These are phyloP conservation scores for Carabus problematicus DNA, from an alignment of 2,888 invertebrate genomes.

Conservation along the genomic window DNA sequence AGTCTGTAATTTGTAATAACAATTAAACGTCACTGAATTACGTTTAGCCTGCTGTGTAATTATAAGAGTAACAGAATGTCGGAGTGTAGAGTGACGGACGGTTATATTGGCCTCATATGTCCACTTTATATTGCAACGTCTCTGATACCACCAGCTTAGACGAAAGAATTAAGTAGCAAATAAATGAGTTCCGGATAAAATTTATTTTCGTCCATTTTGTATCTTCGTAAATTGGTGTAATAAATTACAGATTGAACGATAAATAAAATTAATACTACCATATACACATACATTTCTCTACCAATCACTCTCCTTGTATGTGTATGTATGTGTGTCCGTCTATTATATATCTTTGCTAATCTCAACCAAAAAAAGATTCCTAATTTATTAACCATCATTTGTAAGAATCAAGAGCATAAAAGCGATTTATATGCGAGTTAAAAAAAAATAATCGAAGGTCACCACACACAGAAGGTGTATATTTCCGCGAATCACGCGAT, in stretches of 20 bases:
- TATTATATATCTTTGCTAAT: no score
- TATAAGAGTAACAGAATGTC: no score
- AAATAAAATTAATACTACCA: slow-evolving; percentile 28
- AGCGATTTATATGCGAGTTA: no score
- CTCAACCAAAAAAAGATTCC: no score
- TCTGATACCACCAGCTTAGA: slow-evolving; percentile 4
- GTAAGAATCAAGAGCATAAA: no score
- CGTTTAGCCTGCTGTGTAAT: no score
- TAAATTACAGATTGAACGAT: slow-evolving; percentile 38
- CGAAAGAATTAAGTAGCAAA: slow-evolving; percentile 29
- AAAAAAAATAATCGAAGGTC: no score
- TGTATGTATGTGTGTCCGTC: neutral
- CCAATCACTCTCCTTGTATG: slow-evolving; percentile 15
- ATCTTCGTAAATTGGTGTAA: slow-evolving; percentile 37
- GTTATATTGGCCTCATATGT: no score
- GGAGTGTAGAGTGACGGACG: no score
- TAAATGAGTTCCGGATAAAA: slow-evolving; percentile 39
- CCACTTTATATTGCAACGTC: neutral
- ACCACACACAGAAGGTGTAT: no score
- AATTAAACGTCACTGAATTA: neutral
- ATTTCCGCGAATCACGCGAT: no score
- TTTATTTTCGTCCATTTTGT: slow-evolving; percentile 33
- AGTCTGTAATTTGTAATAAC: neutral
- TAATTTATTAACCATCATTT: no score
- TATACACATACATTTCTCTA: neutral